phyloP scores from a whole-genome alignment of 2,113 vertebrate genomes.

The Picathartes gymnocephalus region DNA sequence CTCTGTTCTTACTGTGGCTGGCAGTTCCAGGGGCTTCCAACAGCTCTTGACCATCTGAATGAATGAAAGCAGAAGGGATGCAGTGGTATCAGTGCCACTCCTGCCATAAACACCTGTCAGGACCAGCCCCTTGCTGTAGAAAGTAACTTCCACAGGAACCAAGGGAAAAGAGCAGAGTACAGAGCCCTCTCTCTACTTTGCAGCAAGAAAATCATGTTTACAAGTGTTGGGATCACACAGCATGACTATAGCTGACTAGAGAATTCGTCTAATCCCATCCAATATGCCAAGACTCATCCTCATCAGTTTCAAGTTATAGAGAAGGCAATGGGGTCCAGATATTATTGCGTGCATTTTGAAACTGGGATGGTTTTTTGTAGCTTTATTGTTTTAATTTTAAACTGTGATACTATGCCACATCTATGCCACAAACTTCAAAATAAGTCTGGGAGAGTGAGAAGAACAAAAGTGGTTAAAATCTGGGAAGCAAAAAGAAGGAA shows the following conservation, averaged over 20 bases:
- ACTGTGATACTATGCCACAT: not conserved
- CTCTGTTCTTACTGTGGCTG: not conserved
- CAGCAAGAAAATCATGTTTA: not conserved
- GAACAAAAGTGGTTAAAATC: not conserved
- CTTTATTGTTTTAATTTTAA: not conserved
- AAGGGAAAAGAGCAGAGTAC: not conserved
- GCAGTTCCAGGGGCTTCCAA: not conserved
- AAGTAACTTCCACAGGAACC: not conserved
- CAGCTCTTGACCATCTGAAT: not conserved
- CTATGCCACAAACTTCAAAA: not conserved
- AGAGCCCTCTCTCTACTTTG: not conserved
- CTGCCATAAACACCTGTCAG: rapidly evolving
- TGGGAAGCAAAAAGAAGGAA: not conserved
- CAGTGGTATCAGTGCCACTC: not conserved
- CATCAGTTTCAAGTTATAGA: not conserved
- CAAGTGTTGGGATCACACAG: not conserved
- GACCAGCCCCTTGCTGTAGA: rapidly evolving
- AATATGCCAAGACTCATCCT: not conserved
- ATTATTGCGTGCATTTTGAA: not conserved
- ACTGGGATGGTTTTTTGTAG: not conserved
- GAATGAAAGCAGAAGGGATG: not conserved
- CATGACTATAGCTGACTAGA: not conserved
- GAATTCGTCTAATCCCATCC: not conserved
- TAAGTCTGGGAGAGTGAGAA: not conserved
- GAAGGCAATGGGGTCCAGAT: not conserved